Conservation (phyloP, 2,113 vertebrate species). For the Catharus minimus region DNA sequence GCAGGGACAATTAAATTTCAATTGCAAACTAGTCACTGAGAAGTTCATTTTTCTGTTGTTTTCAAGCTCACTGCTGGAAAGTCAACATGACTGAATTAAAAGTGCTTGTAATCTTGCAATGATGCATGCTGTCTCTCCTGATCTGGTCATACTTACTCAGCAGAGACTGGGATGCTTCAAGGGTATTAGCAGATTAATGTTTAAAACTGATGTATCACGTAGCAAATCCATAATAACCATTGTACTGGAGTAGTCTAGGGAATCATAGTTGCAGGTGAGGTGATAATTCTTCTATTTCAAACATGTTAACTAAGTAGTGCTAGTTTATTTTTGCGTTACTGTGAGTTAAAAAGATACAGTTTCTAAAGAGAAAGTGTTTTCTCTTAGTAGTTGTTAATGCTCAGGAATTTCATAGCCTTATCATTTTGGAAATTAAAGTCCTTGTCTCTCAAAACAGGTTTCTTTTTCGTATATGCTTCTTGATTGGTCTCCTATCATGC, state of each 20-base stretch:
- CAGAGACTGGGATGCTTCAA: not conserved
- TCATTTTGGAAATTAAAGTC: not conserved
- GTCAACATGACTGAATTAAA: slow-evolving; percentile 1
- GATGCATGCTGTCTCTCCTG: not conserved
- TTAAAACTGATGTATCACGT: not conserved
- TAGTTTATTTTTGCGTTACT: not conserved
- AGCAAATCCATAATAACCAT: not conserved
- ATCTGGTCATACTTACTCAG: not conserved
- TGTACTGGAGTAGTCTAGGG: not conserved
- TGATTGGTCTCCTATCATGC: accelerated
- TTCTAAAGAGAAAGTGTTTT: not conserved
- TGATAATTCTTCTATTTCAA: not conserved
- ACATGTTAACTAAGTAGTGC: not conserved
- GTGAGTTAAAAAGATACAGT: not conserved
- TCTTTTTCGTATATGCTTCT: not conserved
- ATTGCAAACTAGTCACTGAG: not conserved
- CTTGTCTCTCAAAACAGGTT: not conserved
- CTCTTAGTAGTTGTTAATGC: not conserved
- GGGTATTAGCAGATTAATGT: not conserved
- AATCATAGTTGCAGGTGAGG: not conserved
- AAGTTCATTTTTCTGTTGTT: slow-evolving; percentile 17
- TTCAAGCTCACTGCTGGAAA: not conserved
- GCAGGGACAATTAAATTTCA: slow-evolving; percentile 26
- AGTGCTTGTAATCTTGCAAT: not conserved
- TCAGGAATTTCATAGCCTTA: not conserved